Evolutionary conservation across 2,797 vertebrate genomes (phyloP).

Genomic region (Pyrocephalus nanus): DNA sequence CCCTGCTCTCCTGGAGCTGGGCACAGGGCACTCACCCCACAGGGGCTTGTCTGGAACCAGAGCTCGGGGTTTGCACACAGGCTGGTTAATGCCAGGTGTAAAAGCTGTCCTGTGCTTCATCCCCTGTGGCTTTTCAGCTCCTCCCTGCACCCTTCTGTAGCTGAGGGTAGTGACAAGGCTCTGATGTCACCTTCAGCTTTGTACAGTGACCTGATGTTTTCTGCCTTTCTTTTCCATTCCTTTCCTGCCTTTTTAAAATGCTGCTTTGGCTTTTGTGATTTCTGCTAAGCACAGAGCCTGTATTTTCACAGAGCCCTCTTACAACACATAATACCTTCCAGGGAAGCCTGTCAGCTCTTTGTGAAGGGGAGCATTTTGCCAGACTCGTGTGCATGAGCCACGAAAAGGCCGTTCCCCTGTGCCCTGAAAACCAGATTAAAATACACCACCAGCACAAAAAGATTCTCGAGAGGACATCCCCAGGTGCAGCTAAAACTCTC

Average conservation of each 20-base stretch:
- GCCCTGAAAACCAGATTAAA: background rate
- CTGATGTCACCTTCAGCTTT: background rate
- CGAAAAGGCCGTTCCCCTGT: background rate
- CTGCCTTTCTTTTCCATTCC: background rate
- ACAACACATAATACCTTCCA: background rate
- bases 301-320: background rate
- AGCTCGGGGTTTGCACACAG: background rate
- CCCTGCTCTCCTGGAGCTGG: too few species aligned
- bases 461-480: background rate
- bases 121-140: background rate
- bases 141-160: background rate
- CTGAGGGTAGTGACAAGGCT: background rate
- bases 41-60: background rate
- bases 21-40: background rate
- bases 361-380: background rate
- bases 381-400: background rate
- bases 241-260: background rate
- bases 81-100: rapidly evolving
- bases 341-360: background rate
- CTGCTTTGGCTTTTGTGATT: background rate
- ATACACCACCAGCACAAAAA: background rate
- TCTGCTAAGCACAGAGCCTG: background rate
- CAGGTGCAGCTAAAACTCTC: background rate
- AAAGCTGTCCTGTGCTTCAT: background rate
- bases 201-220: background rate